phyloP scores from a whole-genome alignment of 2,888 invertebrate genomes.

The Brenthis daphne region DNA sequence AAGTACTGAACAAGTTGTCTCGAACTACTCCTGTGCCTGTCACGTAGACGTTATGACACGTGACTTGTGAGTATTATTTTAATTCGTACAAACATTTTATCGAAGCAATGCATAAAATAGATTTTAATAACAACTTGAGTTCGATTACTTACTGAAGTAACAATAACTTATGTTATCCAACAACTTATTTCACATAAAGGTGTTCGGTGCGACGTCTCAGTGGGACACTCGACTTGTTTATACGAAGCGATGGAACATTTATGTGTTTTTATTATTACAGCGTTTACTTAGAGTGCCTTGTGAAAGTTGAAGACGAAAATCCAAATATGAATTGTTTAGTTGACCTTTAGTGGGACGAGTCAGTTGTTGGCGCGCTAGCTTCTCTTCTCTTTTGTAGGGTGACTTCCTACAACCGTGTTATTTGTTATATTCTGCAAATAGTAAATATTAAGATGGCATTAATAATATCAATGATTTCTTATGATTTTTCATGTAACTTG shows the following conservation, averaged over 20 bases:
- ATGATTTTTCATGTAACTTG: too few relatives aligned
- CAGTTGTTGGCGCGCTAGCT: background rate
- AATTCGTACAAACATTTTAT: slow-evolving; percentile 1
- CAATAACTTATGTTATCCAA: slow-evolving; percentile 20
- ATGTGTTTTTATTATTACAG: slow-evolving; percentile 21
- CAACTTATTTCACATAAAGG: slow-evolving; percentile 14
- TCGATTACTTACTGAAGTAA: slow-evolving; percentile 19
- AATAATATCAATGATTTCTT: too few relatives aligned
- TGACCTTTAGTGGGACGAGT: slow-evolving; percentile 3
- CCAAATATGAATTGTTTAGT: slow-evolving; percentile 12
- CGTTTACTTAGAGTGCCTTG: slow-evolving; percentile 19
- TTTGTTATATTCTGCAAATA: too few relatives aligned
- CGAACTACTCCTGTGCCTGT: too few relatives aligned
- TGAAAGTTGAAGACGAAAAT: slow-evolving; percentile 21
- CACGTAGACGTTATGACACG: too few relatives aligned
- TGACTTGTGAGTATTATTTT: slow-evolving; percentile 3
- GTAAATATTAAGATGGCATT: too few relatives aligned
- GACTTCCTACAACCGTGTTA: too few relatives aligned
- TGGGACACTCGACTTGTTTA: slow-evolving; percentile 10
- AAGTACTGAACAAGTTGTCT: too few relatives aligned
- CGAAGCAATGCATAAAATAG: slow-evolving; percentile 9
- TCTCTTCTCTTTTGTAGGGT: too few relatives aligned
- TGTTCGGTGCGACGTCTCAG: slow-evolving; percentile 3
- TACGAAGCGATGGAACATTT: background rate
- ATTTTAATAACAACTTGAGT: slow-evolving; percentile 12